Evolutionary conservation across 2,113 vertebrate species (phyloP).

Genomic region (Tauraco erythrolophus): DNA sequence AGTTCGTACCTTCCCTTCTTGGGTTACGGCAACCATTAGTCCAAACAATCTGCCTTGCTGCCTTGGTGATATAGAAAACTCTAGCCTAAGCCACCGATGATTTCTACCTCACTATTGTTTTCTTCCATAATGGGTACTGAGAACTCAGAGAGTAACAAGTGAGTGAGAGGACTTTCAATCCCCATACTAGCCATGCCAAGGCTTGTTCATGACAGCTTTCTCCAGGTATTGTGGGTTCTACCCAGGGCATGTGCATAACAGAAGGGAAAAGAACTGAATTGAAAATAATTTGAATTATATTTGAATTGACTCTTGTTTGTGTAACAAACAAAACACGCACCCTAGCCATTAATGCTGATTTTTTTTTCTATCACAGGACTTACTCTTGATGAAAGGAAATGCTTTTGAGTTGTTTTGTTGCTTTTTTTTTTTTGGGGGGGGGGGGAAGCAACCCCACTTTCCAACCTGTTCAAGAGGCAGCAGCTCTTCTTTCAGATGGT

Average conservation of each 20-base stretch:
- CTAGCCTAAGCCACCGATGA: not conserved
- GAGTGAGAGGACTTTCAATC: not conserved
- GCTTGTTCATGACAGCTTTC: not conserved
- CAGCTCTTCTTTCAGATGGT: conserved; percentile 85
- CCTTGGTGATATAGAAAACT: not conserved
- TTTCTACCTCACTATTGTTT: not conserved
- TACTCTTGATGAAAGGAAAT: not conserved
- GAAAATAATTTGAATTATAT: not conserved
- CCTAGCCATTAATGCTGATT: not conserved
- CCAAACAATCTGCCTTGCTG: not conserved
- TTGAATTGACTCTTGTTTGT: not conserved
- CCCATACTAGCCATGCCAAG: not conserved
- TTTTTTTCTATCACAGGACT: not conserved
- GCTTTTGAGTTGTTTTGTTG: not conserved
- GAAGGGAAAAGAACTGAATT: not conserved
- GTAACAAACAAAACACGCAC: not conserved
- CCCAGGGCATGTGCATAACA: not conserved
- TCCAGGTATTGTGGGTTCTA: not conserved
- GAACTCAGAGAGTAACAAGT: not conserved
- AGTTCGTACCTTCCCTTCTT: not conserved
- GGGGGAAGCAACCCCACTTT: not conserved
- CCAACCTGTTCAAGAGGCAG: conserved; percentile 89
- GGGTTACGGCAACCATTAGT: not conserved
- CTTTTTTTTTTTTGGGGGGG: too few species aligned
- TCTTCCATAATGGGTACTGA: not conserved